Base-by-base conservation (phyloP, 1,140 invertebrate species). In the Tetraneura akinire region DNA sequence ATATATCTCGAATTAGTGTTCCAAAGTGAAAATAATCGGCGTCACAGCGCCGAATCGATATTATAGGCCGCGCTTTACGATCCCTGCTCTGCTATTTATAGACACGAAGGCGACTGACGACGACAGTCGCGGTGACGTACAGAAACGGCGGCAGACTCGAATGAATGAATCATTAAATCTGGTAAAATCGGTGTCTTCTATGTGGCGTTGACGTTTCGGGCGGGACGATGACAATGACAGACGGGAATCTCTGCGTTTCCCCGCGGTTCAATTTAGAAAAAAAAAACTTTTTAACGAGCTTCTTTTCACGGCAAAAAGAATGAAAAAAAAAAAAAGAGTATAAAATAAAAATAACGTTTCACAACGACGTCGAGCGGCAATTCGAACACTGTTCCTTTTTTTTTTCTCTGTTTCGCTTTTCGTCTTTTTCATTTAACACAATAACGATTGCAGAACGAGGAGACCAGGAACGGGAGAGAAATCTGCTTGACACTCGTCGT, bases 121-220 rank as follows among this genome's bases (percentile, higher is more conserved):
- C 23, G 66, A 26, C 45, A 18, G 8, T n/a, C 0, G 51, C 18
- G 11, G 32, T 23, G n/a, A 68, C 64, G 37, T 9, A n/a, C n/a
- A 62, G 29, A 47, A 45, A 42, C n/a, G 37, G 37, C n/a, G 37
- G 37, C 64, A 68, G 64, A 45, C 21, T 29, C 32, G 78, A 81
- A 23, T 76, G 80, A 76, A 76, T 76, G 74, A 78, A 78, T 78
- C 74, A 78, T 78, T 78, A 78, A 78, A 78, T 78, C 74, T 55
- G 47, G 26, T 16, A 4, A 78, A 78, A 78, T 78, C 45, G 74
- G 74, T 78, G 74, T 60, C 74, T 57, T 57, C 74, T 78, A n/a
- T n/a, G 29, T 82, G 82, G 80, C 82, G 60, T 62, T 78, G 70
- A 80, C 37, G 76, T 45, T 55, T 81, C 78, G 18, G 82, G 53